Conservation (phyloP, 2,888 invertebrate species). For the Torymus aiolomorphi region DNA sequence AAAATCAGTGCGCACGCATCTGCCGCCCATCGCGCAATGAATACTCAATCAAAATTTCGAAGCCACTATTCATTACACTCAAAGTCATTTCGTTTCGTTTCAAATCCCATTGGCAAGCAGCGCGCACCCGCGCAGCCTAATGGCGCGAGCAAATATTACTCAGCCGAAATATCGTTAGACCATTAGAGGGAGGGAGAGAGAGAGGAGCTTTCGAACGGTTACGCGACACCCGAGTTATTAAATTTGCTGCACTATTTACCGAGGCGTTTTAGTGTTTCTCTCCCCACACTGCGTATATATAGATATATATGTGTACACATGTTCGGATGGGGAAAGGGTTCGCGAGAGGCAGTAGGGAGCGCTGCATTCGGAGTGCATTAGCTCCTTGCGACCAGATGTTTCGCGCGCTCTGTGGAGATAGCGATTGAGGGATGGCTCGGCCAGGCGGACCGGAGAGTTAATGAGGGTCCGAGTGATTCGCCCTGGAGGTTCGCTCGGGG, state of each 20-base stretch:
- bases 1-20: too few species aligned
- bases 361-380: constrained; percentile 48
- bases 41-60: too few species aligned
- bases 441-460: too few species aligned
- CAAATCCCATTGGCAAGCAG: background rate
- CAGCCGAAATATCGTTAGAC: constrained; percentile 1
- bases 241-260: constrained; percentile 43
- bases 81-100: too few species aligned
- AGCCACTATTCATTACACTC: too few species aligned
- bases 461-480: too few species aligned
- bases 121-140: background rate
- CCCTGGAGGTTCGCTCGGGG: too few species aligned
- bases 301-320: background rate
- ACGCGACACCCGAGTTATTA: constrained; percentile 39
- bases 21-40: too few species aligned
- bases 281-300: background rate
- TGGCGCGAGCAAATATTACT: background rate
- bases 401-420: background rate
- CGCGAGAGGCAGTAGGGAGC: background rate
- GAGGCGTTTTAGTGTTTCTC: constrained; percentile 19
- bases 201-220: too few species aligned
- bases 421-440: background rate
- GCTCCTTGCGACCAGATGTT: constrained; percentile 44
- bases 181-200: background rate
- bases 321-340: background rate